phyloP scores from a whole-genome alignment of 2,888 invertebrate genomes.

The Caenorhabditis sp. region DNA sequence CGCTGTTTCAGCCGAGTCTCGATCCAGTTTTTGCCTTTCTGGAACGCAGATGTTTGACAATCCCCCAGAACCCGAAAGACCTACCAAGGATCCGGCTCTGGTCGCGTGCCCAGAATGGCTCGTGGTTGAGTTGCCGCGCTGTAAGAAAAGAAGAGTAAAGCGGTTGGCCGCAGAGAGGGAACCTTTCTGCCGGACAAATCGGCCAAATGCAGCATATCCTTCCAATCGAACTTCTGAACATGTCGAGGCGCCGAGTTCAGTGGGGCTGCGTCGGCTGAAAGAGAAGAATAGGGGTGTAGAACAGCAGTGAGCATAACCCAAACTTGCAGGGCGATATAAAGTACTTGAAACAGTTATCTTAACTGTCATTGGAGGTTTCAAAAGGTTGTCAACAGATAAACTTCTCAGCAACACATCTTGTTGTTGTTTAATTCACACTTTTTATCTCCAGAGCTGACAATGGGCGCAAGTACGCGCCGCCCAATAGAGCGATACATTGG shows the following conservation, averaged over 20 bases:
- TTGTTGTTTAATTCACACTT: too few relatives aligned
- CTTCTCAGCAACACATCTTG: too few relatives aligned
- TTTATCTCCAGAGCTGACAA: too few relatives aligned
- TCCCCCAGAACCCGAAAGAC: not conserved
- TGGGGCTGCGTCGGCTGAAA: conserved; percentile 40
- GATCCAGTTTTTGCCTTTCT: conserved; percentile 84
- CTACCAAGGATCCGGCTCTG: conserved; percentile 39
- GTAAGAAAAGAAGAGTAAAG: not conserved
- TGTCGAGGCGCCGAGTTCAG: conserved; percentile 61
- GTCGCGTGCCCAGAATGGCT: conserved; percentile 58
- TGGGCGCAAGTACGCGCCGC: too few relatives aligned
- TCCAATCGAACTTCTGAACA: conserved; percentile 69
- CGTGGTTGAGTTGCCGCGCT: conserved; percentile 52
- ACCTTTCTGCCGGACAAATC: conserved; percentile 59
- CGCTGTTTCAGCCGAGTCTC: conserved; percentile 93
- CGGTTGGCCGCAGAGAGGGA: not conserved
- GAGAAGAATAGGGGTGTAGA: not conserved
- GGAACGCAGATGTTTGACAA: conserved; percentile 2
- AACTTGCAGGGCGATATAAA: too few relatives aligned
- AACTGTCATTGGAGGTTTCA: too few relatives aligned
- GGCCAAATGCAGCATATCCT: conserved; percentile 67
- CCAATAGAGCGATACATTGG: too few relatives aligned
- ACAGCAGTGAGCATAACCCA: too few relatives aligned
- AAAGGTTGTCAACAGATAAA: too few relatives aligned
- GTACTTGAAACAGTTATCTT: too few relatives aligned